Base-by-base conservation (phyloP, 2,113 vertebrate species). In the Micronycteris hirsuta region DNA sequence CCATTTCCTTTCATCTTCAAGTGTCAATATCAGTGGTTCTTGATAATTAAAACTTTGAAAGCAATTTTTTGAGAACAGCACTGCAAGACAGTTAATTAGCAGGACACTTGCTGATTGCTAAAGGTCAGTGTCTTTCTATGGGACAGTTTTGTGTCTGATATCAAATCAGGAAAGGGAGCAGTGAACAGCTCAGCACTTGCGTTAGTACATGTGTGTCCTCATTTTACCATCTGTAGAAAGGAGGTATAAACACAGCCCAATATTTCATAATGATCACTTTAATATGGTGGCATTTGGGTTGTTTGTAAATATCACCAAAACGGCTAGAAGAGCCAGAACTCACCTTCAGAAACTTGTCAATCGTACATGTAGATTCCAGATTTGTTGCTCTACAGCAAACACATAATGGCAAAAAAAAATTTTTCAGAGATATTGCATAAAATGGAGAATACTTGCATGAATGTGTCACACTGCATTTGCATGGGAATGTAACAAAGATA, bases 231-330 rank as follows among this genome's bases (percentile, higher is more conserved):
- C 96, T 97, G 96, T 56, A 77, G 91, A 89, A 65, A 90, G 28
- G 58, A 89, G 67, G 76, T 47, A 15, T 67, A 91, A 95, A 91
- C 91, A 94, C 92, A 94, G 49, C n/a, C 74, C 94, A 93, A 8
- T 89, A 89, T 87, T 96, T 94, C 47, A 61, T 80, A 41, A 70
- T 54, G 77, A 97, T 93, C n/a, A 28, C 61, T 93, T 68, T 93
- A 95, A 94, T 93, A 93, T 96, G 97, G 94, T 96, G 89, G 93
- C 95, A 96, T 96, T 97, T 97, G 93, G 24, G 56, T 84, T 95
- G 89, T 97, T 97, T 86, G 95, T 95, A 97, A 97, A 96, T 88
- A 97, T 95, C 43, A 16, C 19, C 80, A 74, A 94, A 91, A 93
- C 56, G 83, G 94, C 77, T 13, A 47, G 0, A 61, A 67, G 93